phyloP scores from a whole-genome alignment of 2,888 invertebrate species.

The Smittia aterrima region DNA sequence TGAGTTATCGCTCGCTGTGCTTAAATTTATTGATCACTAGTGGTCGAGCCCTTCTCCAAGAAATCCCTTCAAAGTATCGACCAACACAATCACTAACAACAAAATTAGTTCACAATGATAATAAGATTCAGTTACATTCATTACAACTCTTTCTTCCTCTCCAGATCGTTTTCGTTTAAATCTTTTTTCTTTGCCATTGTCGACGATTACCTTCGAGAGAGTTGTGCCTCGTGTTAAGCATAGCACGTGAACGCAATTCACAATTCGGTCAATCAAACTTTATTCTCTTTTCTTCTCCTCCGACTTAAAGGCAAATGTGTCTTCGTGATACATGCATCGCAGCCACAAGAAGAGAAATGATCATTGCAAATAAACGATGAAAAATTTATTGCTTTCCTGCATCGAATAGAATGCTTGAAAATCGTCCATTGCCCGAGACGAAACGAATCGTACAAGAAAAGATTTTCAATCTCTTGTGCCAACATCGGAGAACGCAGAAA shows the following conservation, averaged over 20 bases:
- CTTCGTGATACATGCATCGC: constrained; percentile 2
- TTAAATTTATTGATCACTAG: constrained; percentile 24
- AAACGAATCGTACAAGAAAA: constrained; percentile 10
- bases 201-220: constrained; percentile 15
- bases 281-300: neutral
- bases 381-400: constrained; percentile 16
- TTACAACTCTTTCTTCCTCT: neutral
- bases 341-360: constrained; percentile 8
- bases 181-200: constrained; percentile 7
- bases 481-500: neutral
- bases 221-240: neutral
- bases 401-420: neutral
- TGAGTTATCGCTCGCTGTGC: constrained; percentile 34
- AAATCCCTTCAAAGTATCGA: too few species aligned
- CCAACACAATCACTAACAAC: too few species aligned
- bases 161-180: neutral
- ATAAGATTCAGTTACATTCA: constrained; percentile 15
- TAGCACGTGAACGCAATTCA: constrained; percentile 39
- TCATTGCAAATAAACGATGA: constrained; percentile 24
- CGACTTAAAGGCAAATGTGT: neutral
- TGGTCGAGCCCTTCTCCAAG: neutral
- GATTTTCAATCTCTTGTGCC: neutral
- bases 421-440: neutral
- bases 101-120: constrained; percentile 28
- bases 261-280: constrained; percentile 30